These are phyloP conservation scores for Crossocerus cetratus DNA, from an alignment of 2,888 invertebrate species.

Conservation along the genomic window DNA sequence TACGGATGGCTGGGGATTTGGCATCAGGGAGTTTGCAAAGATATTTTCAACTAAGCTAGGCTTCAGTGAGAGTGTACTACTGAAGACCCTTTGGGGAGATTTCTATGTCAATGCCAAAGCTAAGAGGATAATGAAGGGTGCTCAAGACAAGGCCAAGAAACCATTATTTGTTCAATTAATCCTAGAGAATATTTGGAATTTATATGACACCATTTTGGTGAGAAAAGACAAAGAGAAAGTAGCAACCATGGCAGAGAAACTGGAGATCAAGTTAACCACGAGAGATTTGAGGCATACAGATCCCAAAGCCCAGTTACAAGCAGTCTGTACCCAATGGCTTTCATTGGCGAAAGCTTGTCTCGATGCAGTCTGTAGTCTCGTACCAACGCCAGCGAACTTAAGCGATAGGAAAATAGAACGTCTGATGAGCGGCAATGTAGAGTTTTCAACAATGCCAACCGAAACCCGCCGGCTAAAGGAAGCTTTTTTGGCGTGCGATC, in stretches of 20 bases:
- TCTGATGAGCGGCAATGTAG: constrained; percentile 85
- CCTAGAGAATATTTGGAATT: constrained; percentile 92
- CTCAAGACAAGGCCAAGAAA: constrained; percentile 94
- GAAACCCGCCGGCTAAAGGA: constrained; percentile 85
- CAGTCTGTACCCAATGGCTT: constrained; percentile 92
- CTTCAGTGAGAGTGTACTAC: constrained; percentile 84
- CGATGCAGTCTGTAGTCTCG: constrained; percentile 86
- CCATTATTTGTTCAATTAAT: constrained; percentile 95
- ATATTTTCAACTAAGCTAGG: constrained; percentile 87
- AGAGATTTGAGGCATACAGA: constrained; percentile 90
- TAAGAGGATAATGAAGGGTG: constrained; percentile 90
- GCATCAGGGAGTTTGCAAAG: constrained; percentile 88
- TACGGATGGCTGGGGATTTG: constrained; percentile 95
- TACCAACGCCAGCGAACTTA: constrained; percentile 90
- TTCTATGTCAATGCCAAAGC: constrained; percentile 91
- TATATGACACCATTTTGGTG: constrained; percentile 90
- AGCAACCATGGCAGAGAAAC: constrained; percentile 84
- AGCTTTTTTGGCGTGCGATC: constrained; percentile 84
- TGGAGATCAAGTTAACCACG: constrained; percentile 86
- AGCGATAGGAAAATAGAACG: constrained; percentile 88
- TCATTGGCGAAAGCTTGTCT: constrained; percentile 91
- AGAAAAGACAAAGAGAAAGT: constrained; percentile 87
- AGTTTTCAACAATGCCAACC: constrained; percentile 83
- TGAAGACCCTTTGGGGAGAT: constrained; percentile 95
- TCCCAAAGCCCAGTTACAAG: constrained; percentile 86